Base-by-base conservation (phyloP, 2,113 vertebrate species). In the Diadophis punctatus region DNA sequence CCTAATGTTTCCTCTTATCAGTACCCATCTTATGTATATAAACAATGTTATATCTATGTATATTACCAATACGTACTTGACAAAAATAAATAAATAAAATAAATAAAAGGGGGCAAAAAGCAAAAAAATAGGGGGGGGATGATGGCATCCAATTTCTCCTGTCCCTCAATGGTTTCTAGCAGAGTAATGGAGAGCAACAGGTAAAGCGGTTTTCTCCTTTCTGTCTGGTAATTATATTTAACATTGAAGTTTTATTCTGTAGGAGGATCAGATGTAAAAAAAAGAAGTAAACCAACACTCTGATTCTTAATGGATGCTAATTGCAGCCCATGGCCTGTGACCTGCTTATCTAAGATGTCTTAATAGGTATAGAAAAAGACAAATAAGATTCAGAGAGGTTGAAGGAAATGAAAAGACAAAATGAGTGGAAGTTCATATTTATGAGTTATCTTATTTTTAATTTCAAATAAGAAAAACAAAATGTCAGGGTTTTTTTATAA, bases 371-470 rank as follows among this genome's bases (percentile, higher is more conserved):
- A 39, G 68, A 34, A 39, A 22, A 80, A 39, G 68, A 80, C 16
- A 30, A 87, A 51, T 87, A 49, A 87, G 48, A 14, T n/a, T 87
- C 48, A n/a, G 27, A 51, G 86, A 87, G 2, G 27, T n/a, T 87
- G n/a, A 87, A 30, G 5, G 34, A 80, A 80, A 39, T 22, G 34
- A 80, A 80, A 80, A 80, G 34, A 80, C 68, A 80, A 86, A 86
- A 91, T 86, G 56, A 91, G 56, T 86, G 34, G 74, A 58, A 58
- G 39, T 58, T 49, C 53, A 22, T n/a, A 86, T 91, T 91, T 86
- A 86, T 91, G 30, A 91, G 48, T 30, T 48, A 20, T 46, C 43
- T 48, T 91, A 87, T 87, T 91, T 91, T 55, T 87, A 86, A 91
- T 49, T 91, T 86, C 74, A 91, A 48, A 86, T 48, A 56, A 86